Evolutionary conservation across 2,888 invertebrate species (phyloP).

Genomic region (Auanema sp.): DNA sequence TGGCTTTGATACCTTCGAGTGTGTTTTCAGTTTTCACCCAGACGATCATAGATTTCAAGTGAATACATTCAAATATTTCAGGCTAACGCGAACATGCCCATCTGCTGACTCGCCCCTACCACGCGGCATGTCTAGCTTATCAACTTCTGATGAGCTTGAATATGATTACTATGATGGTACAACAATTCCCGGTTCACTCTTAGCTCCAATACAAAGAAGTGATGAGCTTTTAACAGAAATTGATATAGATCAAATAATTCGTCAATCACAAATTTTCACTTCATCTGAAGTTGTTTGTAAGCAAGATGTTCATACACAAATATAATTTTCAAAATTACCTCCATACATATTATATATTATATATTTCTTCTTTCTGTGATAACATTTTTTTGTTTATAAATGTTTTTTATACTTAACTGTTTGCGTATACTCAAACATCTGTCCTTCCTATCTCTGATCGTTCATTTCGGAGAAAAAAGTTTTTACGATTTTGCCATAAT

Average conservation of each 20-base stretch:
- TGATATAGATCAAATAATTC: constrained; percentile 55
- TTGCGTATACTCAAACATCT: no score
- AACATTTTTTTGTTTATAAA: neutral
- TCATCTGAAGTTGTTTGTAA: constrained; percentile 29
- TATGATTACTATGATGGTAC: constrained; percentile 57
- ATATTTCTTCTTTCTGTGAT: neutral
- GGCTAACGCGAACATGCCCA: constrained; percentile 33
- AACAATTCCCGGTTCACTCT: constrained; percentile 46
- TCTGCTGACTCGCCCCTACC: constrained; percentile 36
- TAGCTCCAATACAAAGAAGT: constrained; percentile 30
- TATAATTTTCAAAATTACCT: constrained; percentile 13
- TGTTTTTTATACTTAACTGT: constrained; percentile 1
- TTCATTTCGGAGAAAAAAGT: constrained; percentile 22
- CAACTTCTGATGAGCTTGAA: constrained; percentile 48
- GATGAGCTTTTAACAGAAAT: constrained; percentile 52
- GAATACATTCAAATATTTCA: constrained; percentile 9
- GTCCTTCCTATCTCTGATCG: constrained; percentile 13
- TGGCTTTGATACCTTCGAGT: no score
- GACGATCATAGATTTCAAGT: neutral
- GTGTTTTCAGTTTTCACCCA: neutral
- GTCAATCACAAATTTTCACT: constrained; percentile 35
- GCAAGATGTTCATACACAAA: constrained; percentile 45
- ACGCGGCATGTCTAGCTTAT: constrained; percentile 33
- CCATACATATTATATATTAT: neutral
- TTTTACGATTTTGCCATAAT: neutral